Evolutionary conservation across 2,888 invertebrate genomes (phyloP), one percentile per base, ranked within the genome.

Genomic region (Polyommatus icarus): DNA sequence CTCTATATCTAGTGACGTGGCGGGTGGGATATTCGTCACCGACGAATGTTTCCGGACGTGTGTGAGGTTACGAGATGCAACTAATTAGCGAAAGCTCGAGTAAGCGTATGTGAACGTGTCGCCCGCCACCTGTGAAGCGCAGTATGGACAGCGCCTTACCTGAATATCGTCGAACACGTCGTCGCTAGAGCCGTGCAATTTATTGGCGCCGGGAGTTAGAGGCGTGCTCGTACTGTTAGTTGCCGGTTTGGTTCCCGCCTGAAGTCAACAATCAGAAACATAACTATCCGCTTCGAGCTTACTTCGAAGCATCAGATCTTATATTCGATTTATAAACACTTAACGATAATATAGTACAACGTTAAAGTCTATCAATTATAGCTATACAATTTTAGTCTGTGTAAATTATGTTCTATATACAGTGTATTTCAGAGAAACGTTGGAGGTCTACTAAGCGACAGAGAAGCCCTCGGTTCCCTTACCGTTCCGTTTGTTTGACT

Each of bases 211-310:
- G 82, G 92, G 89, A 79, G 91, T 89, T 86, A 92, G 82, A 80
- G 93, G 92, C 81, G 93, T 93, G 90, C 91, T 90, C 84, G 92
- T 85, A 87, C 92, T 91, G 90, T 92, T 93, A 89, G 88, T 88
- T 83, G 91, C 84, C 83, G 92, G 84, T 86, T 92, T 92, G 83
- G 87, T 84, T 84, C 86, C 87, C 83, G 91, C 89, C 90, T 91
- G 91, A 79, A 82, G 83, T 82, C 79, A 82, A 85, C 81, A 84
- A 82, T 79, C 76, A 78, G 46, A 77, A 76, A 78, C 29, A 78
- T 80, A 75, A 75, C 75, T 50, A 75, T 54, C 18, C 75, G 54
- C 75, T 54, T 50, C 75, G 54, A 75, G 75, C 54, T 54, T 54
- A 75, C 50, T 73, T 18, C n/a, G 18, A 75, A 75, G 75, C 75